phyloP scores from a whole-genome alignment of 2,888 invertebrate genomes.

The Balanococcus diminutus region DNA sequence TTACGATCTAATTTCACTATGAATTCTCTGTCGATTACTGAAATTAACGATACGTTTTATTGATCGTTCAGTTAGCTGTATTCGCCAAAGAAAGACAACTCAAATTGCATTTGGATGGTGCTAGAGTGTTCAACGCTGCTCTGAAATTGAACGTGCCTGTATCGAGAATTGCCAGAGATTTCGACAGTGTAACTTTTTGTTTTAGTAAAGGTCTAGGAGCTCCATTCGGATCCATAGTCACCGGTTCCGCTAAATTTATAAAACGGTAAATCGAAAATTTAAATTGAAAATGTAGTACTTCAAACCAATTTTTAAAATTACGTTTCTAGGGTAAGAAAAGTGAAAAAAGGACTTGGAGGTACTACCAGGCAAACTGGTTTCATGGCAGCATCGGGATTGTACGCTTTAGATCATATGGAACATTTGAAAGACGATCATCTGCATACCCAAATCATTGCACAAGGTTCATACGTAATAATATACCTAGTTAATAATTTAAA shows the following conservation, averaged over 20 bases:
- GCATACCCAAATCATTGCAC: conserved; percentile 71
- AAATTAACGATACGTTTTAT: background rate
- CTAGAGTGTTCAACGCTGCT: conserved; percentile 88
- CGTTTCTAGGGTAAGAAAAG: conserved; percentile 72
- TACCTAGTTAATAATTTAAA: background rate
- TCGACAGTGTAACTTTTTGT: conserved; percentile 84
- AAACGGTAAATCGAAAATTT: conserved; percentile 66
- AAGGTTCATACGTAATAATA: conserved; percentile 66
- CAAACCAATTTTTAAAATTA: background rate
- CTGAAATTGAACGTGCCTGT: conserved; percentile 70
- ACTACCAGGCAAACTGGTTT: conserved; percentile 93
- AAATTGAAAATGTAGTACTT: background rate
- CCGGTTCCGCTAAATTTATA: conserved; percentile 77
- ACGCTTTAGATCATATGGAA: conserved; percentile 80
- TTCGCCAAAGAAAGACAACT: conserved; percentile 62
- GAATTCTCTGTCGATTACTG: background rate
- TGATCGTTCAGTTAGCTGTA: conserved; percentile 56
- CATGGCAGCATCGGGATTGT: conserved; percentile 86
- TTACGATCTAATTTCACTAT: too few species aligned
- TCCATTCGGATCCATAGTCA: conserved; percentile 85
- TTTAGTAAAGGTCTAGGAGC: conserved; percentile 91
- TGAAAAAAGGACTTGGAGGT: conserved; percentile 89
- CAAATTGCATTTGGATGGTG: conserved; percentile 90
- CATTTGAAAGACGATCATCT: conserved; percentile 77
- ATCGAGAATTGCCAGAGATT: conserved; percentile 71